Evolutionary conservation across 1,140 invertebrate genomes (phyloP), one percentile per base, ranked within the genome.

Genomic region (Drosophila hydei): DNA sequence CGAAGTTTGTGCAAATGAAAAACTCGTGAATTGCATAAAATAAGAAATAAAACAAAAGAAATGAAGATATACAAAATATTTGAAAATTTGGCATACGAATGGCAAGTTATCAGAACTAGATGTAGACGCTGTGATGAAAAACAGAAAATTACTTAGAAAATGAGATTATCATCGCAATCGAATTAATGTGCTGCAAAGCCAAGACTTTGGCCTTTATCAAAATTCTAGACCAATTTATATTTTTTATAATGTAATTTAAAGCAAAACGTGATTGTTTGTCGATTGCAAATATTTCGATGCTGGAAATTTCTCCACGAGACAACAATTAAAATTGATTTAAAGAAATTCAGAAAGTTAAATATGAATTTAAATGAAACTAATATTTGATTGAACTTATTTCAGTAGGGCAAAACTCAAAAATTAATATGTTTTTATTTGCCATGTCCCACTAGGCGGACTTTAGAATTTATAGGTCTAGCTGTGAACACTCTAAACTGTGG

Each of bases 1-100:
- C 62, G 38, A 72, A 68, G 47, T 68, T 40, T 61, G 45, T 55
- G 48, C 36, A 43, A 74, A 73, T 70, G 45, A 61, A 33, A 58
- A 51, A 55, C 55, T 36, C 21, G 47, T 19, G 11, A 48, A 61
- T 54, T 45, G 47, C 27, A 47, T 19, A 33, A 36, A 65, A 68
- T 33, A 43, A 68, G 43, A 47, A 19, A 45, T 21, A 42, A 61
- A 71, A 52, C 18, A 59, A 45, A 64, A 52, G 47, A 64, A 50
- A 61, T 51, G 43, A 52, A 42, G 27, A 59, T 67, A 50, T 42
- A 64, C 23, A 56, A 63, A 43, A 48, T 72, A 40, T 67, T 59
- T 27, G 3, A 42, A 42, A 42, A 42, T 42, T 16, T 2, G 14
- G 6, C 14, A 42, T 16, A 16, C 27, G 25, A 65, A 50, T 65